Evolutionary conservation across 2,888 invertebrate genomes (phyloP).

Genomic region (Drosophila subquinaria): DNA sequence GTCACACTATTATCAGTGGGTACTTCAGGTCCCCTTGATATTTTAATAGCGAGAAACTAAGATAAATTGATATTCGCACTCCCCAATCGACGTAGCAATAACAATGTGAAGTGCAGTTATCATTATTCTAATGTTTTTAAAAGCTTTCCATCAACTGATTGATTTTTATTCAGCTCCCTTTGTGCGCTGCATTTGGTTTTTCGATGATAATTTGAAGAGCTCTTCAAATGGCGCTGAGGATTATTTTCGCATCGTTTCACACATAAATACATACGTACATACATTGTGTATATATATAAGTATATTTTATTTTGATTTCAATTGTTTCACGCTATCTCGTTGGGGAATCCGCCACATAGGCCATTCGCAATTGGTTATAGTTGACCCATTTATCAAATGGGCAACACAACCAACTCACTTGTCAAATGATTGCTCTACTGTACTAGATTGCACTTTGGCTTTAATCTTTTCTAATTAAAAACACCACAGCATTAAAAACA

Average conservation of each 20-base stretch:
- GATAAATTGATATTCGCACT: conserved; percentile 29
- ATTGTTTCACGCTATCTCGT: conserved; percentile 21
- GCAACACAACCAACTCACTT: conserved; percentile 5
- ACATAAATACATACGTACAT: conserved; percentile 6
- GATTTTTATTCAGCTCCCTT: conserved; percentile 43
- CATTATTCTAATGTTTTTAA: conserved; percentile 66
- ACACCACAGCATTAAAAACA: background rate
- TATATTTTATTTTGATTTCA: conserved; percentile 33
- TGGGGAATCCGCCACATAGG: conserved; percentile 1
- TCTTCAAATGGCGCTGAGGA: conserved; percentile 20
- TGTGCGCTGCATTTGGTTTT: conserved; percentile 14
- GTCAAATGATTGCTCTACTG: conserved; percentile 8
- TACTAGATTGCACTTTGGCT: background rate
- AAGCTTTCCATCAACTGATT: conserved; percentile 74
- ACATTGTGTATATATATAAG: conserved; percentile 14
- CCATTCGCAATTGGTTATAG: conserved; percentile 18
- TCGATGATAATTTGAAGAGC: conserved; percentile 12
- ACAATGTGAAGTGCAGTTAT: conserved; percentile 16
- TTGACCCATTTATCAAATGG: conserved; percentile 35
- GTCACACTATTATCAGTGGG: conserved; percentile 1
- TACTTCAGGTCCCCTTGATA: background rate
- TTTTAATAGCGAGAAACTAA: conserved; percentile 7
- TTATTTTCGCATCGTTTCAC: conserved; percentile 43
- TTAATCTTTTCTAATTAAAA: background rate
- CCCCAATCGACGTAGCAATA: conserved; percentile 10